Base-by-base conservation (phyloP, 2,113 vertebrate genomes). In the Motacilla alba region DNA sequence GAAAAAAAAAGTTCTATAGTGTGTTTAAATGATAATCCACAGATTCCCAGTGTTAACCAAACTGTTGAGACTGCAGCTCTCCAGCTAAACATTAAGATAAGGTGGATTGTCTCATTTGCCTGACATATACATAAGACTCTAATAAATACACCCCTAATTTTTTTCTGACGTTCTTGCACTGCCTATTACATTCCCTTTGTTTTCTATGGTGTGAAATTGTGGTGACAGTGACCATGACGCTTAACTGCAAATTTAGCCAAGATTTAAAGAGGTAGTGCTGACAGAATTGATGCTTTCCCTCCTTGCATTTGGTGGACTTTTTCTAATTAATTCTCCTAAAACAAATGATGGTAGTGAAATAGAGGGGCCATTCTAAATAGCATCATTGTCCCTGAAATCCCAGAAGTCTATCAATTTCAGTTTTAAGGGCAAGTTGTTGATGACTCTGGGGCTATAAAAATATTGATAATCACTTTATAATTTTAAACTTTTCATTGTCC, bases 181-280 rank as follows among this genome's bases (percentile, higher is more conserved):
- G 27, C 7, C 4, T 24, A 4, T 44, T 39, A 6, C 1, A 11
- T 39, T 66, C 14, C 33, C 6, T 39, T 1, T 22, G 3, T 33
- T 83, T 85, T 30, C 4, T 30, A 3, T 24, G 11, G 15, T 33
- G 9, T 83, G 31, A 44, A 31, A 49, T 21, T 67, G 6, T 56
- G 28, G 6, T 35, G 55, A 15, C 10, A 69, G 7, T 46, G 6
- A 64, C 15, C 41, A 31, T 0, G 3, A 11, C 20, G 21, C 13
- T 43, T 50, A 31, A 68, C 6, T 43, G 17, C 6, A 64, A 78
- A 62, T 46, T 28, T 47, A 69, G 3, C 8, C 23, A 20, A n/a
- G 17, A 50, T 60, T 84, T 69, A 60, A 69, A 43, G 21, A 53
- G 5, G 2, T 22, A 31, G 7, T 11, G 4, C 17, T 74, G 30